phyloP scores from a whole-genome alignment of 2,797 vertebrate genomes.

The Odontamblyopus lacepedii region DNA sequence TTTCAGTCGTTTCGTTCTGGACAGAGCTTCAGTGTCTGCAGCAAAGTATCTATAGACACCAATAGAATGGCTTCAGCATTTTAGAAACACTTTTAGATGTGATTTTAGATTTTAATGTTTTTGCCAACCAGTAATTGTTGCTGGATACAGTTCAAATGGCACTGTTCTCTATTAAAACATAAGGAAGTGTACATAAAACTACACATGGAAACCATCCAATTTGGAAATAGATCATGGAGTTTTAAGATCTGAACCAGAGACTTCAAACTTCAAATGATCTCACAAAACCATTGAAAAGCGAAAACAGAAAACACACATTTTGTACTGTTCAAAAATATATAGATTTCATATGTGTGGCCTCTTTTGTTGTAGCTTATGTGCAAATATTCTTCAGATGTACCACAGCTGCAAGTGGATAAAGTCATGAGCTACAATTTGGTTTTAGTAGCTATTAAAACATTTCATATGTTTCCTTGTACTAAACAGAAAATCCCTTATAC shows the following conservation, averaged over 20 bases:
- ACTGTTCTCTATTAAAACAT: background rate
- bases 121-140: background rate
- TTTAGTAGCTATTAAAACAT: background rate
- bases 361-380: background rate
- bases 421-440: background rate
- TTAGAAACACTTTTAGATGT: background rate
- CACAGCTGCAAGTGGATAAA: background rate
- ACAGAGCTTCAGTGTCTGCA: too few relatives aligned
- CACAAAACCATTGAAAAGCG: background rate
- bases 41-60: background rate
- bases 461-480: too few relatives aligned
- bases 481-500: too few relatives aligned
- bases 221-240: constrained; percentile 2
- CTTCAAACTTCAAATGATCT: constrained; percentile 1
- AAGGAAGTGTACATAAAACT: background rate
- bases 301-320: background rate
- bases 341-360: background rate
- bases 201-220: background rate
- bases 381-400: background rate
- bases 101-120: background rate
- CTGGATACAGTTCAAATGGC: background rate
- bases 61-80: background rate
- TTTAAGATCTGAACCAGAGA: background rate
- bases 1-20: too few relatives aligned
- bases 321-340: background rate